Percentiles rank a stretch among this genome's conserved stretches.
Evolutionary conservation across 2,797 vertebrate species (phyloP).

Genomic region (Choloepus didactylus): DNA sequence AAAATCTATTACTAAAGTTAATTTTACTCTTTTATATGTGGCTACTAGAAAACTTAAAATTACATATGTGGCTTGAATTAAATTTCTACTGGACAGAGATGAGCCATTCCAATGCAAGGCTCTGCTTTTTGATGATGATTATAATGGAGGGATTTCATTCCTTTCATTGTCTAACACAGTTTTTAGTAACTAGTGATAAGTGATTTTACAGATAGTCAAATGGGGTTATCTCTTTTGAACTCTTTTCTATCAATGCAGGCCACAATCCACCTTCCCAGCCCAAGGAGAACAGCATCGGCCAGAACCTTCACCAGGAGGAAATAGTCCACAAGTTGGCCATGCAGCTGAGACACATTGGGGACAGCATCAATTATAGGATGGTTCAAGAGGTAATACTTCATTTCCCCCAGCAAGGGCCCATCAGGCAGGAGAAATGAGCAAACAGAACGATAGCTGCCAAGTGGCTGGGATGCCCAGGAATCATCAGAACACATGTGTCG

Average conservation of each 20-base stretch:
- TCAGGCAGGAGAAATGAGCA: background rate
- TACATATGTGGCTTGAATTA: background rate
- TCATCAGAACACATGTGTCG: background rate
- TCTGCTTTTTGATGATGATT: constrained; percentile 32
- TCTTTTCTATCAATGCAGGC: constrained; percentile 47
- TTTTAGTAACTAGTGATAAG: constrained; percentile 28
- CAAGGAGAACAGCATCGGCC: background rate
- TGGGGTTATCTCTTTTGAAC: constrained; percentile 6
- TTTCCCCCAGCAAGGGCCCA: background rate
- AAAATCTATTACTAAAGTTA: constrained; percentile 46
- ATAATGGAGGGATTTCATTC: background rate
- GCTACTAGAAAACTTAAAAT: constrained; percentile 14
- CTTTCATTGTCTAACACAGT: background rate
- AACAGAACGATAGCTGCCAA: background rate
- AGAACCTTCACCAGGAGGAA: constrained; percentile 38
- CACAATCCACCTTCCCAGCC: background rate
- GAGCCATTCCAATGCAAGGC: background rate
- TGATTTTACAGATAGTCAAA: background rate
- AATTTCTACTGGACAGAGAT: background rate
- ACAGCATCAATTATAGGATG: constrained; percentile 55
- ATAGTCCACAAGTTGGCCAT: constrained; percentile 46
- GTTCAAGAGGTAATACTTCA: constrained; percentile 68
- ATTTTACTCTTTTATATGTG: background rate
- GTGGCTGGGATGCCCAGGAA: background rate
- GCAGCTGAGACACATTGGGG: constrained; percentile 72